Evolutionary conservation across 2,797 vertebrate genomes (phyloP), one percentile per base, ranked within the genome.

Genomic region (Tinamus major): DNA sequence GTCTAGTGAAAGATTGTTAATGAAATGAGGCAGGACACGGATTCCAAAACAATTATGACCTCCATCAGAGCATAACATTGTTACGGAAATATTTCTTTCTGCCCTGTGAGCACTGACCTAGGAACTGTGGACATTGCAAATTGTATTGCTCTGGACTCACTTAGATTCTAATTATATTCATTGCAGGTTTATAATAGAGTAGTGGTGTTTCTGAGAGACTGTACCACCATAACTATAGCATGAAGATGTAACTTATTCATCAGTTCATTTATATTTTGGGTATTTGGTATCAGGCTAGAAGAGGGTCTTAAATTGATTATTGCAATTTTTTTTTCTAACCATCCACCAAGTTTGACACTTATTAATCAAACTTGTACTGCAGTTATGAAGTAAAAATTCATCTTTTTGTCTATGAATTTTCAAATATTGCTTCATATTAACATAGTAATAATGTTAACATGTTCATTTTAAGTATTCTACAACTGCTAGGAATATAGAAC

Each of bases 291-390:
- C 55, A 72, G 18, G 62, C 90, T 79, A 6, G 3, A n/a, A 65
- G 2, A 13, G 9, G 75, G 48, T 5, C 2, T 49, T 59, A 41
- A 76, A 46, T 37, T 79, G 48, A 27, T 49, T 6, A 56, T 19
- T 65, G 33, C 9, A 77, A 56, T 1, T 6, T 44, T 87, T 35
- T 33, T 82, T 74, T 69, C 20, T 41, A 55, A 93, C 77, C 29
- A 39, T 62, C 26, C 49, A 62, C 56, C 56, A 78, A 74, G 83
- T 95, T 76, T 71, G 83, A 61, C 31, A 13, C 56, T 9, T 67
- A 74, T 91, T 89, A 91, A 89, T 84, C 33, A 91, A 80, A 84
- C 62, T 82, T 92, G 9, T 77, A 88, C 51, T 90, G 44, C n/a
- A 85, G 61, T 95, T 93, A 33, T 35, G 44, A 63, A 41, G 51